These are phyloP conservation scores for Tragulus kanchil DNA, from an alignment of 2,113 vertebrate species.

Conservation along the genomic window DNA sequence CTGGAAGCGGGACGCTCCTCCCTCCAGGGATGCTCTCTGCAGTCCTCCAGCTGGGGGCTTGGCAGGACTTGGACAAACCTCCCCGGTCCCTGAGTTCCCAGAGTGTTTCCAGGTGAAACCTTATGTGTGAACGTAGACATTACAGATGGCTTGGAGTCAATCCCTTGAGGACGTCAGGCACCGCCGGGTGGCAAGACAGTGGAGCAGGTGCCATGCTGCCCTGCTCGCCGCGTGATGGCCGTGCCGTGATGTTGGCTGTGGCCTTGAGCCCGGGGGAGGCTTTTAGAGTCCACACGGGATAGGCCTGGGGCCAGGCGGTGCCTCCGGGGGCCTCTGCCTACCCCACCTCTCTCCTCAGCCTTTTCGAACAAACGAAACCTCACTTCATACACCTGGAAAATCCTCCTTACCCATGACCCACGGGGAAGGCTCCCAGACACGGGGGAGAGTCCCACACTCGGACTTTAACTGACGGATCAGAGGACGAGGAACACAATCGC, in stretches of 20 bases:
- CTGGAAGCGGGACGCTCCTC: background rate
- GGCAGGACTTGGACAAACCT: background rate
- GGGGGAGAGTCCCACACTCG: background rate
- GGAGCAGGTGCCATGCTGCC: accelerated
- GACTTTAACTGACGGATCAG: background rate
- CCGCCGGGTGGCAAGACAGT: background rate
- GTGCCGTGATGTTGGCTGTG: background rate
- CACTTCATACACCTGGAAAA: background rate
- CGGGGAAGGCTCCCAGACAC: background rate
- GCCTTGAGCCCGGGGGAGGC: background rate
- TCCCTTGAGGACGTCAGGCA: background rate
- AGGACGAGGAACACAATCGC: accelerated
- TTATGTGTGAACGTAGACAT: background rate
- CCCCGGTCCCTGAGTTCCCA: background rate
- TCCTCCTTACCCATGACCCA: background rate
- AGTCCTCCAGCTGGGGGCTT: background rate
- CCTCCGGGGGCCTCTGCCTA: background rate
- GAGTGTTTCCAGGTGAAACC: background rate
- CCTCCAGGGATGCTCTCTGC: background rate
- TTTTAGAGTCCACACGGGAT: background rate
- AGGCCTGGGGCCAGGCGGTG: background rate
- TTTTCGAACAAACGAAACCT: background rate
- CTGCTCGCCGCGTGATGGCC: background rate
- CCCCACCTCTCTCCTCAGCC: background rate
- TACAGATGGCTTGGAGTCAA: background rate